Conservation (phyloP, 2,888 invertebrate genomes). For the Drosophila pseudotakahashii region DNA sequence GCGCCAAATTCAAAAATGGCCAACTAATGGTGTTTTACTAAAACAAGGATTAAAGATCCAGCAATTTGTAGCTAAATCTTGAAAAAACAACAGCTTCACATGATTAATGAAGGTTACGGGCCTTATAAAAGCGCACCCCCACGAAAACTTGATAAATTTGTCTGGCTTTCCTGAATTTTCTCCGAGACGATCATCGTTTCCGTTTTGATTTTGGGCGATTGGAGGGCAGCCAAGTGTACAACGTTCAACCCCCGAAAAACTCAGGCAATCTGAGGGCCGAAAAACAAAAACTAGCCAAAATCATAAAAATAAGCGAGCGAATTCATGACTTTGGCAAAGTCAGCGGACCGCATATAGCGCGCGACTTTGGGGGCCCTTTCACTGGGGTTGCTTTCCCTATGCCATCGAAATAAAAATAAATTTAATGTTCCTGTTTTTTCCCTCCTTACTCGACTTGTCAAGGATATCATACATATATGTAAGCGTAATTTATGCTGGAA, state of each 20-base stretch:
- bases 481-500: conserved; percentile 75
- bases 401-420: conserved; percentile 75
- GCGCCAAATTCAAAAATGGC: conserved; percentile 31
- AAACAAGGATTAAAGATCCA: conserved; percentile 46
- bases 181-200: conserved; percentile 79
- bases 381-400: conserved; percentile 55
- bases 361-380: conserved; percentile 42
- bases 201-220: conserved; percentile 64
- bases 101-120: conserved; percentile 64
- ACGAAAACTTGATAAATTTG: conserved; percentile 81
- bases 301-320: conserved; percentile 78
- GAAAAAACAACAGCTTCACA: conserved; percentile 6
- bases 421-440: conserved; percentile 80
- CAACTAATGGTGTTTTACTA: conserved; percentile 5
- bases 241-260: conserved; percentile 58
- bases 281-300: conserved; percentile 75
- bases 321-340: conserved; percentile 79
- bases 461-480: conserved; percentile 52
- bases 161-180: conserved; percentile 70
- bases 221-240: conserved; percentile 40
- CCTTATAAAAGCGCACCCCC: conserved; percentile 54
- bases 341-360: conserved; percentile 74
- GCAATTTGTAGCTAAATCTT: background rate
- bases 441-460: conserved; percentile 39
- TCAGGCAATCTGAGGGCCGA: conserved; percentile 43